These are phyloP conservation scores for Hermetia illucens DNA, from an alignment of 1,140 invertebrate genomes.

Conservation along the genomic window DNA sequence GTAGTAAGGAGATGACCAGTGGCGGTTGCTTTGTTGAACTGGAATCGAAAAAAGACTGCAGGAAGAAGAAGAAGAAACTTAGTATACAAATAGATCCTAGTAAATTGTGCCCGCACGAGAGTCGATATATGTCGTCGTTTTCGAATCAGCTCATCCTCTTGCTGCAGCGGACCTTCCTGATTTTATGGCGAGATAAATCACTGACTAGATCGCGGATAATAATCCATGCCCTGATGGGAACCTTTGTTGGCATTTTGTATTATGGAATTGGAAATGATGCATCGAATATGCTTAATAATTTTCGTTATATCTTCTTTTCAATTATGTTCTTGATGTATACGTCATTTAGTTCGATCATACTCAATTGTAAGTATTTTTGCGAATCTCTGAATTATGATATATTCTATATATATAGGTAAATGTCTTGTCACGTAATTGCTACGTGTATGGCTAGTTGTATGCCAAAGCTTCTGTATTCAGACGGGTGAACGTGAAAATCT, in stretches of 20 bases:
- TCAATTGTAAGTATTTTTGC: slow-evolving; percentile 59
- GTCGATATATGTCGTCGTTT: slow-evolving; percentile 43
- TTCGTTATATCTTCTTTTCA: slow-evolving; percentile 64
- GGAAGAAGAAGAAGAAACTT: slow-evolving; percentile 17
- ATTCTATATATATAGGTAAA: no score
- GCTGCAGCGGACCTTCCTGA: slow-evolving; percentile 44
- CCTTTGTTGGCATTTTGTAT: slow-evolving; percentile 67
- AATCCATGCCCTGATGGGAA: slow-evolving; percentile 60
- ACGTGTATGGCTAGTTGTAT: no score
- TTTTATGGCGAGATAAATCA: slow-evolving; percentile 33
- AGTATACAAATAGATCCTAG: slow-evolving; percentile 18
- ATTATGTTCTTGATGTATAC: slow-evolving; percentile 79
- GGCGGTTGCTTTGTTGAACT: no score
- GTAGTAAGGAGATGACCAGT: slow-evolving; percentile 4
- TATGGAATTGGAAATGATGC: slow-evolving; percentile 68
- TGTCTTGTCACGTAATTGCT: no score
- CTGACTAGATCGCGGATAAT: slow-evolving; percentile 58
- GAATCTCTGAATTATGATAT: slow-evolving; percentile 5
- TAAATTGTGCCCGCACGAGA: slow-evolving; percentile 21
- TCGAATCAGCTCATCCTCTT: slow-evolving; percentile 49
- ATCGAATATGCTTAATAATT: slow-evolving; percentile 55
- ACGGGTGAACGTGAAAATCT: no score
- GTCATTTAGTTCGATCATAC: slow-evolving; percentile 71
- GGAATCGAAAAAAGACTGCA: not conserved
- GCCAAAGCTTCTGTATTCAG: no score